Evolutionary conservation across 2,888 invertebrate species (phyloP).

Genomic region (Drosophila anceps): DNA sequence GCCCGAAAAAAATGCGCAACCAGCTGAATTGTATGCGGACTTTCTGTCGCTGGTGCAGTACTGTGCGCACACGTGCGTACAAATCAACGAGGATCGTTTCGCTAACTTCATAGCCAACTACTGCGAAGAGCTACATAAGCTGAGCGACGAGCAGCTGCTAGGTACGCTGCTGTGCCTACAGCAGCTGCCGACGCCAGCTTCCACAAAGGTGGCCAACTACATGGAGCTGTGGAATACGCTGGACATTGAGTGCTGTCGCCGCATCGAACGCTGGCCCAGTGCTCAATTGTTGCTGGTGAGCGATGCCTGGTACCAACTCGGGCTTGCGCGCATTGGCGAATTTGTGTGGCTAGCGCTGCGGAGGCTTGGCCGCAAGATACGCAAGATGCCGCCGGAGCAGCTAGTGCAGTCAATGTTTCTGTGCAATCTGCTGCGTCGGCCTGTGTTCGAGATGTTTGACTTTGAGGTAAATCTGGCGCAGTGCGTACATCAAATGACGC

Average conservation of each 20-base stretch:
- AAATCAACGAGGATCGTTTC: slow-evolving; percentile 77
- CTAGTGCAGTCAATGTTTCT: slow-evolving; percentile 90
- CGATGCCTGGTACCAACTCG: slow-evolving; percentile 89
- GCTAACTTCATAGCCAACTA: slow-evolving; percentile 68
- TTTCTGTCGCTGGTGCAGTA: slow-evolving; percentile 68
- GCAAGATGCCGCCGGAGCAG: slow-evolving; percentile 87
- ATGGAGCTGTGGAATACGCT: slow-evolving; percentile 89
- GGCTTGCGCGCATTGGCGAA: slow-evolving; percentile 87
- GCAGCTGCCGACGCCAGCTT: slow-evolving; percentile 86
- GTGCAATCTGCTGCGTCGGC: slow-evolving; percentile 87
- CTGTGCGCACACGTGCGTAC: slow-evolving; percentile 59
- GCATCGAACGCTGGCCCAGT: slow-evolving; percentile 86
- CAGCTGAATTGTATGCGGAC: slow-evolving; percentile 59
- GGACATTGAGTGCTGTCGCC: slow-evolving; percentile 88
- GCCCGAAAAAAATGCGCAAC: slow-evolving; percentile 9
- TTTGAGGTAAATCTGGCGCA: slow-evolving; percentile 87
- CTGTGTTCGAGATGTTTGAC: slow-evolving; percentile 88
- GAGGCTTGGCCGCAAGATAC: slow-evolving; percentile 87
- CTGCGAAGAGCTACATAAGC: slow-evolving; percentile 86
- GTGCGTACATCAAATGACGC: slow-evolving; percentile 86
- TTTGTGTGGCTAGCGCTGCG: slow-evolving; percentile 87
- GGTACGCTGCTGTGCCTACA: slow-evolving; percentile 86
- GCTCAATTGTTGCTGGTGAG: slow-evolving; percentile 87
- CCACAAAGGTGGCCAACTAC: slow-evolving; percentile 87
- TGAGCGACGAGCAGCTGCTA: slow-evolving; percentile 87